Evolutionary conservation across 30 jellyfish, hydroid and myxozoan genomes (phyloP).

Genomic region (Nemopilema nomurai): DNA sequence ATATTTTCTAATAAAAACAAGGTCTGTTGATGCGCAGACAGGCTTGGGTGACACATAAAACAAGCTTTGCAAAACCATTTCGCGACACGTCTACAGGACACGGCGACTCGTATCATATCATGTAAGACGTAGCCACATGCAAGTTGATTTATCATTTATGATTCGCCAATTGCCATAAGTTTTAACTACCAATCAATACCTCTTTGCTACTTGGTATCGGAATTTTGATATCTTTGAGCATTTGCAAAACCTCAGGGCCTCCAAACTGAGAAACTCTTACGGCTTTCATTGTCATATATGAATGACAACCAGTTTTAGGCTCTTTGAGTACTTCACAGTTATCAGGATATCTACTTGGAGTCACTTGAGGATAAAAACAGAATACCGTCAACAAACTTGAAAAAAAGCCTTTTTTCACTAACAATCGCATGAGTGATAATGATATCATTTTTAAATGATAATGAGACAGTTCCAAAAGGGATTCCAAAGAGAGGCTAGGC

Average conservation of each 20-base stretch:
- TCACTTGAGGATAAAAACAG: not conserved
- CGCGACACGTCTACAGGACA: too few species aligned
- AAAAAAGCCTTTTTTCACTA: not conserved
- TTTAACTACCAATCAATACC: conserved; percentile 52
- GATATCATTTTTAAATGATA: not conserved
- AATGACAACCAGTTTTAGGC: not conserved
- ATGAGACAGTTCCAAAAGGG: not conserved
- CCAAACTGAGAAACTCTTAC: conserved; percentile 75
- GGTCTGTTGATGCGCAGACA: too few species aligned
- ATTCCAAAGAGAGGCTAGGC: not conserved
- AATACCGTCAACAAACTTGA: not conserved
- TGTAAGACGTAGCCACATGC: too few species aligned
- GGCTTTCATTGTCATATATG: conserved; percentile 13
- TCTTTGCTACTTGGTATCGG: conserved; percentile 79
- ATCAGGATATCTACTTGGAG: not conserved
- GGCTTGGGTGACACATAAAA: too few species aligned
- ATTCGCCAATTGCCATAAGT: not conserved
- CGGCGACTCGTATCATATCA: too few species aligned
- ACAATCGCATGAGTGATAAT: not conserved
- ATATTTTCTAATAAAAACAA: too few species aligned
- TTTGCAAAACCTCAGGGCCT: conserved; percentile 77
- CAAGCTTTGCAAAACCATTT: too few species aligned
- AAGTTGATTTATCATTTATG: too few species aligned
- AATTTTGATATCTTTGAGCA: conserved; percentile 52
- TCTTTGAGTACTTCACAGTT: not conserved